Evolutionary conservation across 2,888 invertebrate species (phyloP), one percentile per base, ranked within the genome.

Genomic region (Aromia moschata): DNA sequence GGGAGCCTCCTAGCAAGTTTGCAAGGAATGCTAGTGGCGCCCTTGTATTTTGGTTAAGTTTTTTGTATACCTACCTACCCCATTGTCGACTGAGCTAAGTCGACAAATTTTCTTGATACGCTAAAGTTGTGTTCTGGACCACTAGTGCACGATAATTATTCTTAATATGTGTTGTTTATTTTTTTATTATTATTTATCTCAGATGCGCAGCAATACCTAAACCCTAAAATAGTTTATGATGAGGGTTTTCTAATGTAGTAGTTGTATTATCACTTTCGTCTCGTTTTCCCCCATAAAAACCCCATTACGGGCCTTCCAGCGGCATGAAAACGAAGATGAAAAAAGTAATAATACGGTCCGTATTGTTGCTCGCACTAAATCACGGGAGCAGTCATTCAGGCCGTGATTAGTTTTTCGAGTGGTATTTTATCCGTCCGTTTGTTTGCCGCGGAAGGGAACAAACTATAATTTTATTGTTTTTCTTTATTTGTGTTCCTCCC

Each of bases 391-490:
- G 41, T 54, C 54, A 37, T 58, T 54, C 46, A 41, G 16, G 36
- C 49, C 37, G 49, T 56, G 62, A 62, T 62, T 62, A 62, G 62
- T 62, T 62, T 62, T 25, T 58, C 37, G 45, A 54, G 62, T 46
- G 54, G 20, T 15, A 49, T 44, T 51, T 43, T 56, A 30, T 38
- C 30, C 12, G 40, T 7, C 16, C 45, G 30, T 43, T 38, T 56
- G 52, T 52, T 52, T 51, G 51, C 44, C 31, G 15, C 25, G 51
- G 49, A 36, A 55, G 43, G 51, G 44, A 51, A 58, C 58, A 63
- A 63, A 62, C 65, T 58, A 56, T 60, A 61, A 60, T 60, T 61
- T 65, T 62, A 65, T 68, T 62, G 64, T 64, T 65, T 64, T 62
- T 54, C 62, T 58, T 67, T 60, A 64, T 67, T 62, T 64, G 58